These are phyloP conservation scores for Phytoseiulus persimilis DNA, from an alignment of 2,888 invertebrate species.

Conservation along the genomic window DNA sequence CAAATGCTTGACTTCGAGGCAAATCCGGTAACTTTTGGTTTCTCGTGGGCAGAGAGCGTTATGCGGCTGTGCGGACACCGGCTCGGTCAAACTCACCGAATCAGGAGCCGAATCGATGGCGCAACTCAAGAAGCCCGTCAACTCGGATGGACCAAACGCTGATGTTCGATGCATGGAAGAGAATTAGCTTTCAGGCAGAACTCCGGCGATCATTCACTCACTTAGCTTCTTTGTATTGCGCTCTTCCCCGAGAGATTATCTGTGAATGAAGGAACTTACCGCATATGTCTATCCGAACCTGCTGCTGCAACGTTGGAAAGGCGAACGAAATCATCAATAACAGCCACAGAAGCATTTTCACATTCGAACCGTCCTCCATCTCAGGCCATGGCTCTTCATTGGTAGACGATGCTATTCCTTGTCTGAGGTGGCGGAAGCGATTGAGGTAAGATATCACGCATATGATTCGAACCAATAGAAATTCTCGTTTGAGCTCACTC, in stretches of 20 bases:
- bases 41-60: too few species aligned
- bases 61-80: too few species aligned
- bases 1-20: too few species aligned
- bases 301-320: not conserved
- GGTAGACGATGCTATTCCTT: not conserved
- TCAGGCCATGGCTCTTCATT: not conserved
- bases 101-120: not conserved
- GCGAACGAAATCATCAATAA: not conserved
- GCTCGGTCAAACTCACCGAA: too few species aligned
- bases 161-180: not conserved
- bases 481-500: too few species aligned
- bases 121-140: conserved; percentile 20
- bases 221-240: not conserved
- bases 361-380: not conserved
- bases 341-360: not conserved
- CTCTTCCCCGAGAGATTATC: not conserved
- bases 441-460: too few species aligned
- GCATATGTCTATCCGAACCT: not conserved
- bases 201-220: not conserved
- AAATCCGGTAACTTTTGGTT: too few species aligned
- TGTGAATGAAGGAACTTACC: not conserved
- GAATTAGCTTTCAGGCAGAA: not conserved
- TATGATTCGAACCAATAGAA: too few species aligned
- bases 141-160: not conserved
- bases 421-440: too few species aligned